phyloP scores from a whole-genome alignment of 2,797 vertebrate species.

The Poliocrania exsul region DNA sequence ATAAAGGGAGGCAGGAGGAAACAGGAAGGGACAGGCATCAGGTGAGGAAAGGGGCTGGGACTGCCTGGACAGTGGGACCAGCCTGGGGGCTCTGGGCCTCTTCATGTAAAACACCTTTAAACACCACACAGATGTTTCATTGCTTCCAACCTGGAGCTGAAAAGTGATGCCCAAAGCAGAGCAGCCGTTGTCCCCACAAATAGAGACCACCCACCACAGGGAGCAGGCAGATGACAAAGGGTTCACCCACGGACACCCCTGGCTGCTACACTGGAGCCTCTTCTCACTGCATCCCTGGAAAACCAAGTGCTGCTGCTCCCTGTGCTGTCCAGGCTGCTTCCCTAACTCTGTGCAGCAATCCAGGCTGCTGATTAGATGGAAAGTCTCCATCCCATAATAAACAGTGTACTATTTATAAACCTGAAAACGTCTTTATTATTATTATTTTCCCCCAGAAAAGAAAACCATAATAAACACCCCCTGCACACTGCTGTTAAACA shows the following conservation, averaged over 20 bases:
- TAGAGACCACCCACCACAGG: fast-evolving
- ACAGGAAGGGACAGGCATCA: not conserved
- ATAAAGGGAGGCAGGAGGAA: not conserved
- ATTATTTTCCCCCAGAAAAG: slow-evolving; percentile 61
- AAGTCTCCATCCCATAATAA: slow-evolving; percentile 67
- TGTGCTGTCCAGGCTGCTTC: not conserved
- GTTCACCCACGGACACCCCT: fast-evolving
- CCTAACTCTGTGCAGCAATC: not conserved
- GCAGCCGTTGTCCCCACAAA: not conserved
- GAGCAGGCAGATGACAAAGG: not conserved
- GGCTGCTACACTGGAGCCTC: not conserved
- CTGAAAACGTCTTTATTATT: slow-evolving; percentile 69
- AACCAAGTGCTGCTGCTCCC: not conserved
- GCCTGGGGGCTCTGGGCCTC: not conserved
- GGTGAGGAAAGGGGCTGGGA: not conserved
- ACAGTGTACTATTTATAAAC: slow-evolving; percentile 71
- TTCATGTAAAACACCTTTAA: not conserved
- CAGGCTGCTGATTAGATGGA: slow-evolving; percentile 22
- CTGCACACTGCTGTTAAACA: slow-evolving; percentile 26
- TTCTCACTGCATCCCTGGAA: not conserved
- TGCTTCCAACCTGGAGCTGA: fast-evolving
- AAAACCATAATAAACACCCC: not conserved
- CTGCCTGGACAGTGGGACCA: fast-evolving
- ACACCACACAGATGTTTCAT: not conserved
- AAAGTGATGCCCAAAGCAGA: not conserved